Evolutionary conservation across 2,113 vertebrate genomes (phyloP), one percentile per base, ranked within the genome.

Genomic region (Symphodus melops): DNA sequence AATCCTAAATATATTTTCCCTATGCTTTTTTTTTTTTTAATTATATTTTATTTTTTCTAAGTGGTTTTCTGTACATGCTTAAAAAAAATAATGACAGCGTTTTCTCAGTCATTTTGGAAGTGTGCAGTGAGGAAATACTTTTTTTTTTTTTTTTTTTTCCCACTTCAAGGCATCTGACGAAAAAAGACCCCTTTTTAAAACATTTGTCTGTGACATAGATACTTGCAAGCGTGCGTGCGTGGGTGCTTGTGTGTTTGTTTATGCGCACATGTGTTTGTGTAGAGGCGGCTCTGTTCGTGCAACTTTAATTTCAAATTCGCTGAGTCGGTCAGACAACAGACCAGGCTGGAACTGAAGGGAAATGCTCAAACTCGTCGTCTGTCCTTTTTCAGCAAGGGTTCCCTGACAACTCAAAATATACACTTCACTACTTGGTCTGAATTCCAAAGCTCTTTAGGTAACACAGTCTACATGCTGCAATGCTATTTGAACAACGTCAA

Each of bases 51-150:
- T 85, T 80, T 90, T 25, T 88, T 84, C 65, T 90, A 73, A 64
- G 72, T 80, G 71, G 39, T 84, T 89, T 86, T 86, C 72, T 91
- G 75, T 90, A 89, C 72, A 86, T 81, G 81, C 85, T 86, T 68
- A 70, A 83, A 33, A 83, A 33, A 77, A 84, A 75, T 78, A 78
- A 83, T 77, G 65, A 82, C 69, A 77, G 62, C 73, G 65, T 88
- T 61, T 83, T 70, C 28, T 76, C 53, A 56, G 74, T 81, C 63
- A 78, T 86, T 82, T 81, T 61, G 75, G 72, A 69, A 76, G 71
- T 64, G 73, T 79, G 67, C 75, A 81, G 64, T 72, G 55, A 74
- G 79, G 79, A 74, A 65, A 55, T 51, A 33, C 21, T 33, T 49
- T 39, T 20, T 48, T 55, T 53, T 57, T 57, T 59, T 39, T 63